Conservation (phyloP, 2,888 invertebrate genomes). For the Drosophila kambysellisi region DNA sequence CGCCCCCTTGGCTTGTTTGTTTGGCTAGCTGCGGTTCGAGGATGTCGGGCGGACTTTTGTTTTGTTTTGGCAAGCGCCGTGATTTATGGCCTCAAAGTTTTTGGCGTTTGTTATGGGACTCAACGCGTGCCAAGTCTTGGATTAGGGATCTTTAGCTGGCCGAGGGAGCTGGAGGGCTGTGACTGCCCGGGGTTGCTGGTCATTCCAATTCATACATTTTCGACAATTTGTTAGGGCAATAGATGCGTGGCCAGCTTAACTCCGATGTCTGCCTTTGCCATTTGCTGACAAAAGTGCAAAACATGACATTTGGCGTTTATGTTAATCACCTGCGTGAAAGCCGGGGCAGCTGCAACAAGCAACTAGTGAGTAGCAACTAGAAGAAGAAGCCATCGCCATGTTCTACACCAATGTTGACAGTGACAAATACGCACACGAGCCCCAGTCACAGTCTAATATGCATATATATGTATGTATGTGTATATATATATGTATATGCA, state of each 20-base stretch:
- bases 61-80: conserved; percentile 82
- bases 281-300: conserved; percentile 65
- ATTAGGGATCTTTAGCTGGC: conserved; percentile 48
- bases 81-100: conserved; percentile 83
- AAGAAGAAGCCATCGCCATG: conserved; percentile 53
- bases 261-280: conserved; percentile 26
- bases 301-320: conserved; percentile 83
- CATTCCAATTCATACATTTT: conserved; percentile 57
- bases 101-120: conserved; percentile 62
- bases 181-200: conserved; percentile 24
- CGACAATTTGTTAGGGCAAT: conserved; percentile 67
- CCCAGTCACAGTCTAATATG: conserved; percentile 42
- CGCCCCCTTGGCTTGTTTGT: conserved; percentile 49
- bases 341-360: conserved; percentile 76
- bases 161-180: neutral
- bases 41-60: conserved; percentile 41
- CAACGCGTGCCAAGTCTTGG: conserved; percentile 74
- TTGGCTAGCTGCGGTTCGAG: conserved; percentile 68
- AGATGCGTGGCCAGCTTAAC: conserved; percentile 54
- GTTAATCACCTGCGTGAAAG: conserved; percentile 85
- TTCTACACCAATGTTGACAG: conserved; percentile 84
- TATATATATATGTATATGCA: conserved; percentile 35
- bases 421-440: conserved; percentile 84
- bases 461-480: conserved; percentile 9
- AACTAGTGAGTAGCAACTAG: conserved; percentile 16